Base-by-base conservation (phyloP, 2,888 invertebrate species). In the Oxyscelio sp. region DNA sequence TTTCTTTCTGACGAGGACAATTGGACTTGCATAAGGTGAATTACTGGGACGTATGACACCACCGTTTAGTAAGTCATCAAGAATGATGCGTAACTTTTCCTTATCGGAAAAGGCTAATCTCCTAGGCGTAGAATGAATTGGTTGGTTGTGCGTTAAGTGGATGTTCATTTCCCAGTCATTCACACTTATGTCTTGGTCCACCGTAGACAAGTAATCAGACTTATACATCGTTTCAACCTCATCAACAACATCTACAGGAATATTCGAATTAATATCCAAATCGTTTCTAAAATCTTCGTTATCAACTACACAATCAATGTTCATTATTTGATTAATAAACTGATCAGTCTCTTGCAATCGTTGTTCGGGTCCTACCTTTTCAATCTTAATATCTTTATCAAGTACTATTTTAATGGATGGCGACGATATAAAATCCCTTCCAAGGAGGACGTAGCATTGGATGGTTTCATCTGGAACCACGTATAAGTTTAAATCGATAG, bases 91-190 rank as follows among this genome's bases (percentile, higher is more conserved):
- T 15, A 73, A 59, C 22, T 63, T 70, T 48, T 63, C 58, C 3
- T 70, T 75, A n/a, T 75, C 82, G 0, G 45, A 11, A 17, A 15
- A 82, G 1, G 66, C 11, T 3, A 81, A 45, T 45, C 74, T 15
- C 22, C 74, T 15, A 2, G 81, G 81, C 1, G 19, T 13, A 15
- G 22, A 58, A 34, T 4, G 24, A 38, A 71, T 59, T 0, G 80
- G 73, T 19, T 79, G 63, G 0, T 63, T 22, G 3, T 73, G 40
- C 22, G 58, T 73, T 21, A 80, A 50, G 0, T 15, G 4, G 4
- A 80, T 80, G 0, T 2, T 5, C 73, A 66, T 80, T 3, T 80
- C 66, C 5, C 40, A 43, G 8, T 61, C 59, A 3, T 13, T 4
- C 9, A 15, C 19, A 4, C 3, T 4, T 9, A 8, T 34, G 13